phyloP scores from a whole-genome alignment of 1,140 invertebrate genomes.

The Kradibia gibbosae region DNA sequence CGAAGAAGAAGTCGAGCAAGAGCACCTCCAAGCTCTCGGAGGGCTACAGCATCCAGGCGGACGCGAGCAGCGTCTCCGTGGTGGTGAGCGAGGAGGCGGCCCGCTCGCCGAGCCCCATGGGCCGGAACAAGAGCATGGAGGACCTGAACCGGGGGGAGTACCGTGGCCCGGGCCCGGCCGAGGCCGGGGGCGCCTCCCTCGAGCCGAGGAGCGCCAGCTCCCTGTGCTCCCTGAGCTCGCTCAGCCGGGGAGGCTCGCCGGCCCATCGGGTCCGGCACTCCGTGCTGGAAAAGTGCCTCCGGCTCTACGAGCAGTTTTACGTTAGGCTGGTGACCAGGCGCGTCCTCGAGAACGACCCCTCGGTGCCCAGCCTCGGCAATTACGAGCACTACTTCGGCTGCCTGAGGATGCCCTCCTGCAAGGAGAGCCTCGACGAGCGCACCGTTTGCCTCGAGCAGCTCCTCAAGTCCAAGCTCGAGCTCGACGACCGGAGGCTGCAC shows the following conservation, averaged over 20 bases:
- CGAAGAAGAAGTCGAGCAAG: slow-evolving; percentile 67
- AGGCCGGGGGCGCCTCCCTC: slow-evolving; percentile 14
- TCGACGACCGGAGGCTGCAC: slow-evolving; percentile 58
- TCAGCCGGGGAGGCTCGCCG: slow-evolving; percentile 60
- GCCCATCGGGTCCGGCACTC: slow-evolving; percentile 67
- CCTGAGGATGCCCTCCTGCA: slow-evolving; percentile 60
- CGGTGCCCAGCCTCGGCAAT: slow-evolving; percentile 67
- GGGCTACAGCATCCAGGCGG: slow-evolving; percentile 56
- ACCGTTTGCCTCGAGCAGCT: slow-evolving; percentile 70
- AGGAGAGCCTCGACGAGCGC: slow-evolving; percentile 68
- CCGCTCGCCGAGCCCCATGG: slow-evolving; percentile 50
- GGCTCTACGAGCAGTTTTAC: slow-evolving; percentile 81
- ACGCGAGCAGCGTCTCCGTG: slow-evolving; percentile 62
- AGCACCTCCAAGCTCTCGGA: slow-evolving; percentile 68
- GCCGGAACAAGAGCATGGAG: slow-evolving; percentile 66
- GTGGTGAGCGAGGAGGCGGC: slow-evolving; percentile 60
- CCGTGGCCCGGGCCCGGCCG: slow-evolving; percentile 48
- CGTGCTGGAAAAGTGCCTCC: slow-evolving; percentile 77
- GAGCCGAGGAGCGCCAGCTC: slow-evolving; percentile 39
- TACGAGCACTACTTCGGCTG: slow-evolving; percentile 29
- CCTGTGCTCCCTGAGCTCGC: slow-evolving; percentile 57
- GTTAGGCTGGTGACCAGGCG: slow-evolving; percentile 73
- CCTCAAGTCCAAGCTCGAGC: slow-evolving; percentile 63
- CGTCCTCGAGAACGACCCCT: slow-evolving; percentile 67
- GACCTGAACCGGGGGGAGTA: slow-evolving; percentile 60